These are phyloP conservation scores for Ornithoptera alexandrae DNA, from an alignment of 2,888 invertebrate species.

Conservation along the genomic window DNA sequence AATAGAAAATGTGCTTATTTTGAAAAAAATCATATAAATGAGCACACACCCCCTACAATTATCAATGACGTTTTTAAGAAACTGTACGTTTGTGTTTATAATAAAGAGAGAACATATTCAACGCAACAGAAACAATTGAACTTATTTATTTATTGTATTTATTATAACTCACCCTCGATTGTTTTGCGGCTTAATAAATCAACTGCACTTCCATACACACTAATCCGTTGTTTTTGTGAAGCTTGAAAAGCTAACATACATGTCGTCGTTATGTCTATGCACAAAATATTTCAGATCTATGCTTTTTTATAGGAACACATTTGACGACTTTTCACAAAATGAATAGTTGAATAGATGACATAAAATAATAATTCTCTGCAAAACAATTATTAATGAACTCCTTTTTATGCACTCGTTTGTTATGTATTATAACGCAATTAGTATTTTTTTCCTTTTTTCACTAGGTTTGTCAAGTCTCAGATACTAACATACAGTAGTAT, in stretches of 20 bases:
- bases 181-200: constrained; percentile 82
- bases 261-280: constrained; percentile 48
- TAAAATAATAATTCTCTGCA: neutral
- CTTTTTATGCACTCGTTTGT: no score
- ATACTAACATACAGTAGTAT: no score
- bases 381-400: neutral
- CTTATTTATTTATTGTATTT: constrained; percentile 29
- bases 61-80: constrained; percentile 43
- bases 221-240: constrained; percentile 78
- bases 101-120: constrained; percentile 18
- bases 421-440: no score
- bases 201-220: constrained; percentile 81
- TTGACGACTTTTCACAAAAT: neutral
- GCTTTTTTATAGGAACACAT: neutral
- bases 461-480: no score
- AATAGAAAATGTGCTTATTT: constrained; percentile 24
- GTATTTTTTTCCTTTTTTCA: no score
- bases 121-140: constrained; percentile 21
- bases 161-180: constrained; percentile 67
- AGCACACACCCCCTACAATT: constrained; percentile 56
- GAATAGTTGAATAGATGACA: neutral
- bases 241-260: constrained; percentile 73
- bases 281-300: constrained; percentile 32
- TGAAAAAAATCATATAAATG: constrained; percentile 38
- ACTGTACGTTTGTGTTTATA: constrained; percentile 33